Evolutionary conservation across 2,113 vertebrate species (phyloP), one percentile per base, ranked within the genome.

Genomic region (Rhea pennata): DNA sequence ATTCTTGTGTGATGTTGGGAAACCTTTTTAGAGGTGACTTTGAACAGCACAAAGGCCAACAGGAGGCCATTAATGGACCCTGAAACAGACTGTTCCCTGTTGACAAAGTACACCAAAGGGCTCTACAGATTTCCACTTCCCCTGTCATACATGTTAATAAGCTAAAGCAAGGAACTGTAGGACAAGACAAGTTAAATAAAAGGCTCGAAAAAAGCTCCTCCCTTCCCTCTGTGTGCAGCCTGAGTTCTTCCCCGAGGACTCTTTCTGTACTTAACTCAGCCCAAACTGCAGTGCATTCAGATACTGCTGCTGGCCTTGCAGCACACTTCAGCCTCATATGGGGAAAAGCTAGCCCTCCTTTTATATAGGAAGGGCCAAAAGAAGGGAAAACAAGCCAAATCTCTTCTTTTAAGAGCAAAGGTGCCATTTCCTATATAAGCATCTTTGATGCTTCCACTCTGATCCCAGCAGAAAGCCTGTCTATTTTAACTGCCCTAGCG

Each of bases 401-500:
- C 7, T 31, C 40, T 40, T 22, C 11, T 14, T 67, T 66, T 40
- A 27, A 46, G 76, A 27, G 27, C 42, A 24, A 2, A 82, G 66
- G 58, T 56, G 71, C n/a, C 31, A 8, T 5, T 58, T 58, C 79
- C 40, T 8, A n/a, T 40, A 9, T 0, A 44, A 40, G 71, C 39
- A 8, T 23, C 39, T 73, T 40, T 11, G 58, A 40, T 10, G 50
- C 70, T 22, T 79, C 53, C 67, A 21, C 27, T 31, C 16, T 0
- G 65, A 29, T 4, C 27, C 36, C 90, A 36, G 77, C n/a, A 44
- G 78, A 27, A 72, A 93, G 36, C 10, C 54, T 40, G 10, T 22
- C 74, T 69, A 66, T 96, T 64, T 29, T 0, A 93, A 11, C 85
- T 84, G 72, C 54, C 95, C 79, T 83, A 96, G 96, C 93, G 88